These are phyloP conservation scores for Aphelinus atriplicis DNA, from an alignment of 1,140 invertebrate genomes.

Conservation along the genomic window DNA sequence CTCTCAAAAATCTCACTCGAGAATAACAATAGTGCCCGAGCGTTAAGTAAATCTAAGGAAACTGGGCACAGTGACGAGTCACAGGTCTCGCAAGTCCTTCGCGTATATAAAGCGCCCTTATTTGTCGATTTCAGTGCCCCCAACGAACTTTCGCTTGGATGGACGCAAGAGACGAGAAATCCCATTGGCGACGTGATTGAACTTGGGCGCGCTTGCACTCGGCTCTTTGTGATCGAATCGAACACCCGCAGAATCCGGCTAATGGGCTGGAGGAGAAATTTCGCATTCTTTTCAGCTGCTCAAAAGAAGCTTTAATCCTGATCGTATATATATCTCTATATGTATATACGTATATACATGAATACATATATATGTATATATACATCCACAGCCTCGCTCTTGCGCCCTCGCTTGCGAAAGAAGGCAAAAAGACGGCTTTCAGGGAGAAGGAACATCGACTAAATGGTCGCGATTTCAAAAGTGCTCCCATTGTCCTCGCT, in stretches of 20 bases:
- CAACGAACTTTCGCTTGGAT: constrained; percentile 30
- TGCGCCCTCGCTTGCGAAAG: too few relatives aligned
- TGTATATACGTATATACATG: constrained; percentile 18
- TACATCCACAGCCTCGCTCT: too few relatives aligned
- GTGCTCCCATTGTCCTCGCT: too few relatives aligned
- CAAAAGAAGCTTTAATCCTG: constrained; percentile 33
- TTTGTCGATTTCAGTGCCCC: constrained; percentile 37
- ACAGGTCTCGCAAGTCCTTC: constrained; percentile 3
- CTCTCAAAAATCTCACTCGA: too few relatives aligned
- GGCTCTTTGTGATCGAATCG: constrained; percentile 34
- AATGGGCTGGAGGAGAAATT: constrained; percentile 39
- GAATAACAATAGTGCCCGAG: too few relatives aligned
- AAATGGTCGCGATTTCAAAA: too few relatives aligned
- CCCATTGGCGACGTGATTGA: constrained; percentile 38
- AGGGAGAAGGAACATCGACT: too few relatives aligned
- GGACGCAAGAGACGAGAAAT: constrained; percentile 27
- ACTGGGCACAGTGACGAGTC: too few relatives aligned
- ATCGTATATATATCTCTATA: neutral
- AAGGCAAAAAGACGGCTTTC: too few relatives aligned
- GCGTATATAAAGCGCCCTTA: constrained; percentile 26
- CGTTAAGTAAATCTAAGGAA: too few relatives aligned
- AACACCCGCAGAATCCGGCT: constrained; percentile 39
- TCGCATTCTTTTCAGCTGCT: constrained; percentile 33
- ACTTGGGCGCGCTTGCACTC: constrained; percentile 22
- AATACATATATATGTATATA: neutral